Base-by-base conservation (phyloP, 2,797 vertebrate genomes). In the Heterohyrax brucei region DNA sequence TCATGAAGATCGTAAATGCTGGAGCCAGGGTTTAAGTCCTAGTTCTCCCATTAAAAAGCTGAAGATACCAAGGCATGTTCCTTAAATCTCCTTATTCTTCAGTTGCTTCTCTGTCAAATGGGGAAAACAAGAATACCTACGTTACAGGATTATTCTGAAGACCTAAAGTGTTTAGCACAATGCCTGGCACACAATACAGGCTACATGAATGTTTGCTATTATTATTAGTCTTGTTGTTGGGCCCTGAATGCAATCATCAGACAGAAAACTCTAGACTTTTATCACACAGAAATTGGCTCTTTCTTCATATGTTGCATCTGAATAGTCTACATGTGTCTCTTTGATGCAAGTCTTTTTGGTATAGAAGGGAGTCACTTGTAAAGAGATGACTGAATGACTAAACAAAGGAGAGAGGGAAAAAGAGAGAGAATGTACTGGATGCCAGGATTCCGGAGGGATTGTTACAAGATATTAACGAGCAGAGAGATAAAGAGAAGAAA, bases 321-420 rank as follows among this genome's bases (percentile, higher is more conserved):
- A 96, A 75, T 3, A 83, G 83, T 62, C 81, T 95, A 9, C 18
- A 0, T 62, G 79, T 75, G 48, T 92, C 80, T 95, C 48, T 93
- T 95, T 44, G 56, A 95, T 66, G 72, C 13, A 1, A 0, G 3
- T 89, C 18, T 77, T 44, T 93, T 96, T 84, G 10, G 73, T 48
- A 78, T 61, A 93, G 89, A 93, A 91, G 96, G 86, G 95, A 97
- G 93, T 97, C 97, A 64, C 85, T 95, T 97, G 78, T 97, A 95
- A 98, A 97, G 96, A 98, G 96, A 98, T 95, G 83, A 97, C 79
- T 97, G 84, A 97, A 97, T 95, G 97, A 94, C 76, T 96, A 95
- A 98, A 98, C 97, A 95, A 95, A 87, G 92, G 94, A 92, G 73
- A 96, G 94, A 50, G 62, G 96, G 79, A 89, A 84, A 97, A 97